Evolutionary conservation across 2,797 vertebrate genomes (phyloP).

Genomic region (Xyrichtys novacula): DNA sequence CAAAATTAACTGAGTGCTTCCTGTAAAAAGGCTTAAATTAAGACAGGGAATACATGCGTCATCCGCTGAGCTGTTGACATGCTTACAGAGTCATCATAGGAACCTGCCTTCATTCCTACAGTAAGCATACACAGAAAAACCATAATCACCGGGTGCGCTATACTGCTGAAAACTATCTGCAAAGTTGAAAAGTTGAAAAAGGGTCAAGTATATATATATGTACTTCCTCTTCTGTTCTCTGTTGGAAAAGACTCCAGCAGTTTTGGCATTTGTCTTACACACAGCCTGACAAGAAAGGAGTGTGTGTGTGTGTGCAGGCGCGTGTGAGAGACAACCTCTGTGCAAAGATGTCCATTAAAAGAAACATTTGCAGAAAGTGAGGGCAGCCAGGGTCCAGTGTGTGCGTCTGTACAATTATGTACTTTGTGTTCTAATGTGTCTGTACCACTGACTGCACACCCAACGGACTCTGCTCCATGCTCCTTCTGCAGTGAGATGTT

Average conservation of each 20-base stretch:
- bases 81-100: constrained; percentile 55
- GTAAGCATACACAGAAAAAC: constrained; percentile 53
- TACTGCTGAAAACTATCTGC: constrained; percentile 40
- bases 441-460: no score
- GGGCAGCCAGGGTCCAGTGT: constrained; percentile 24
- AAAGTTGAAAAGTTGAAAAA: constrained; percentile 63
- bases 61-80: constrained; percentile 66
- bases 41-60: constrained; percentile 68
- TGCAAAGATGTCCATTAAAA: constrained; percentile 49
- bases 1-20: constrained; percentile 72
- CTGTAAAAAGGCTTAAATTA: constrained; percentile 70
- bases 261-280: constrained; percentile 37
- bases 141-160: constrained; percentile 66
- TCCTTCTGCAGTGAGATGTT: no score
- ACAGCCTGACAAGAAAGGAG: constrained; percentile 11
- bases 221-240: constrained; percentile 16
- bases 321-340: constrained; percentile 16
- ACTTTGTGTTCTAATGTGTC: neutral
- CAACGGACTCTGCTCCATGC: no score
- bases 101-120: constrained; percentile 53
- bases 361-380: constrained; percentile 53
- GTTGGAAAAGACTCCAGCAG: constrained; percentile 41
- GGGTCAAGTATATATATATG: constrained; percentile 21
- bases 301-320: constrained; percentile 14
- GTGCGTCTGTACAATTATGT: neutral